A percentile compares a stretch with the other conserved stretches of the same genome.
Conservation (phyloP, 2,113 vertebrate genomes). For the Dicrurus megarhynchus region DNA sequence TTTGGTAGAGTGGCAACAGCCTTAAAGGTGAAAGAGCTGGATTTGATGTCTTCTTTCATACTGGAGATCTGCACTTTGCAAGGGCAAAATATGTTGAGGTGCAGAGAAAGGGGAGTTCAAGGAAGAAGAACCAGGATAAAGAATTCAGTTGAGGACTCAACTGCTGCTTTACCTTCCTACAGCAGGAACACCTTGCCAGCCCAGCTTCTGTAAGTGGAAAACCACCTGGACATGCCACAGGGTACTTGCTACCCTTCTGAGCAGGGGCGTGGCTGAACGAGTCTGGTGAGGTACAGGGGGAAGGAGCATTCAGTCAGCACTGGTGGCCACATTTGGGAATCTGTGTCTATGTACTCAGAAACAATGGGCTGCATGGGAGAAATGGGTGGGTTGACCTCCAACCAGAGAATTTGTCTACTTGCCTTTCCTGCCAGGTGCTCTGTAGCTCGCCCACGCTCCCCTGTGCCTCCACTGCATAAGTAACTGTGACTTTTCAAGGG, state of each 20-base stretch:
- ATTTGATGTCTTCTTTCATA: neutral
- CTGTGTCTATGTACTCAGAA: neutral
- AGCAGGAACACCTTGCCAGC: neutral
- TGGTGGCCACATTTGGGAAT: neutral
- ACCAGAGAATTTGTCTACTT: neutral
- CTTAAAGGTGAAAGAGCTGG: neutral
- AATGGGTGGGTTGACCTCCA: neutral
- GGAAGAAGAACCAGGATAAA: neutral
- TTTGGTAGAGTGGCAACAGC: neutral
- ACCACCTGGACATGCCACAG: neutral
- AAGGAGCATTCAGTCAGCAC: neutral
- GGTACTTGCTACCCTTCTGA: neutral
- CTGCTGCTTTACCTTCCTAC: neutral
- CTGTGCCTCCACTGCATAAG: neutral
- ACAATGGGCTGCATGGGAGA: neutral
- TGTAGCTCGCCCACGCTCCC: neutral
- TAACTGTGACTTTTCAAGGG: neutral
- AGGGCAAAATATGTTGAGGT: neutral
- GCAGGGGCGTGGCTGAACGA: neutral
- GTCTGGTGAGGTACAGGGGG: neutral
- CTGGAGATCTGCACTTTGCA: neutral
- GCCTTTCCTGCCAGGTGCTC: neutral
- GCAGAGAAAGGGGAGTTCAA: neutral
- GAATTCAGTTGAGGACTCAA: neutral
- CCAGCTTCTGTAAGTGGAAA: rapidly evolving